These are phyloP conservation scores for Pseudoatta argentina DNA, from an alignment of 1,140 invertebrate genomes.

Conservation along the genomic window DNA sequence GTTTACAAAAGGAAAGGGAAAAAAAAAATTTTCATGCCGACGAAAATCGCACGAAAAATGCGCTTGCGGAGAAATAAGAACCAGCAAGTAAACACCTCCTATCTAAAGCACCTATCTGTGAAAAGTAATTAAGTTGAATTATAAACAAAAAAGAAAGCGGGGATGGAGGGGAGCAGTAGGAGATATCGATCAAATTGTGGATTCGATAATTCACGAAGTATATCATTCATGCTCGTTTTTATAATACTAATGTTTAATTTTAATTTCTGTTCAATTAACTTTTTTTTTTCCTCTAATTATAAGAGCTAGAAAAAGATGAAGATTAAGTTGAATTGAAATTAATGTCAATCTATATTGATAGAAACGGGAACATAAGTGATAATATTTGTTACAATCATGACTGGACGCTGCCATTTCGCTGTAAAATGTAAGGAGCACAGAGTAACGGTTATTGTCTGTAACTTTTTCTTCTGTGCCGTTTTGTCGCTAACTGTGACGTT, in stretches of 20 bases:
- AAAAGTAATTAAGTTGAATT: not conserved
- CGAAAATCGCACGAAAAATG: not conserved
- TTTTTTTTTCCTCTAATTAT: no score
- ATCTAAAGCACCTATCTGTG: not conserved
- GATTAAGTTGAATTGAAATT: no score
- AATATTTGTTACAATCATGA: not conserved
- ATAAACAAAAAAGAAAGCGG: not conserved
- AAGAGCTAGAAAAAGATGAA: no score
- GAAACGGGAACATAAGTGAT: not conserved
- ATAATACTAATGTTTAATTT: no score
- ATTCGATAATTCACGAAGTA: conserved; percentile 16
- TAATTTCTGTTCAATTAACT: no score
- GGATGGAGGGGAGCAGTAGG: no score
- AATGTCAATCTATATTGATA: no score
- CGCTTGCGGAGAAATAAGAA: not conserved
- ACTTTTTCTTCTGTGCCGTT: not conserved
- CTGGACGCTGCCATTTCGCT: conserved; percentile 8
- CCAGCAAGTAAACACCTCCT: not conserved
- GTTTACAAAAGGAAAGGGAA: conserved; percentile 39
- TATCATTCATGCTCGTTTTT: not conserved
- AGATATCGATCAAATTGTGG: conserved; percentile 7
- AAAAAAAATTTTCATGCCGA: not conserved
- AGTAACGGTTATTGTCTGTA: not conserved
- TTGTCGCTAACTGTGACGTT: not conserved
- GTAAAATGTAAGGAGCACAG: not conserved